A percentile compares a stretch with the other conserved stretches of the same genome.
Evolutionary conservation across 2,797 vertebrate genomes (phyloP).

Genomic region (Sciaenops ocellatus): DNA sequence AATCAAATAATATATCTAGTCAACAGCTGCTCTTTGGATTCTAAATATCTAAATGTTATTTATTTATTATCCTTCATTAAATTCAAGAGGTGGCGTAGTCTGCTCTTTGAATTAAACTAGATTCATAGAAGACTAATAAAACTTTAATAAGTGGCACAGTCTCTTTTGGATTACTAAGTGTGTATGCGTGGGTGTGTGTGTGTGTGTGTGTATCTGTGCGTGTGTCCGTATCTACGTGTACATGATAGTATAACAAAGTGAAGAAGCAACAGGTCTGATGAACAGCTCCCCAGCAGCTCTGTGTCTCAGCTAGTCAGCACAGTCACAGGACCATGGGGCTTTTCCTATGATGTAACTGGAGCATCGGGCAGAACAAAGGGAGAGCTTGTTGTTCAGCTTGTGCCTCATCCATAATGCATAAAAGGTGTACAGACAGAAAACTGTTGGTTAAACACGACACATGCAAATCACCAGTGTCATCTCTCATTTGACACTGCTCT

Average conservation of each 20-base stretch:
- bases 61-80: slow-evolving; percentile 16
- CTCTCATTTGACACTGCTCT: slow-evolving; percentile 57
- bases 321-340: slow-evolving; percentile 75
- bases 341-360: slow-evolving; percentile 84
- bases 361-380: slow-evolving; percentile 82
- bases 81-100: background rate
- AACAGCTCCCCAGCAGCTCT: slow-evolving; percentile 42
- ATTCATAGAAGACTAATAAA: background rate
- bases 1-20: slow-evolving; percentile 19
- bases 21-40: slow-evolving; percentile 28
- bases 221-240: background rate
- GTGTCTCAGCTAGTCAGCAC: slow-evolving; percentile 49
- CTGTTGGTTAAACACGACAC: slow-evolving; percentile 85
- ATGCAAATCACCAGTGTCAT: slow-evolving; percentile 81
- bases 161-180: background rate
- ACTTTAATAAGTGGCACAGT: background rate
- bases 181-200: background rate
- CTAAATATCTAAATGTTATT: slow-evolving; percentile 18
- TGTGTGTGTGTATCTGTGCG: background rate
- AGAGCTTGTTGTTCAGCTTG: slow-evolving; percentile 83
- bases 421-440: slow-evolving; percentile 83
- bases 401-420: slow-evolving; percentile 88
- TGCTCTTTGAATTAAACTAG: slow-evolving; percentile 5
- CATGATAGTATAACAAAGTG: slow-evolving; percentile 13
- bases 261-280: slow-evolving; percentile 70